Evolutionary conservation across 2,113 vertebrate genomes (phyloP).

Genomic region (Oncorhynchus masou): DNA sequence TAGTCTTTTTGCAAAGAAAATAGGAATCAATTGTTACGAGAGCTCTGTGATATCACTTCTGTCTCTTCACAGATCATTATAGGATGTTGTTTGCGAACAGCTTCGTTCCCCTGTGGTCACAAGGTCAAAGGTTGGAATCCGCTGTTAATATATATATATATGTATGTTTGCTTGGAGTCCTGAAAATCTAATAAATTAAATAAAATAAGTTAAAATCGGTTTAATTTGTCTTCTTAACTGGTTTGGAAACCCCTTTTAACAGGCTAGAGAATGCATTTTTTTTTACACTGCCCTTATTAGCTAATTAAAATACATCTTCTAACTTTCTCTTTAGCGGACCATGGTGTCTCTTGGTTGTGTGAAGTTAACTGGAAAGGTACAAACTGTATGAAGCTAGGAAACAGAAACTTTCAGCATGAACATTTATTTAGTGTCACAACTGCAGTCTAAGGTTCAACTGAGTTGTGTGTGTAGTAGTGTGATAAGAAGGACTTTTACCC

Average conservation of each 20-base stretch:
- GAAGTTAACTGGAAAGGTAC: background rate
- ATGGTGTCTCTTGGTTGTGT: background rate
- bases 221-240: too few species aligned
- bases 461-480: background rate
- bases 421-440: background rate
- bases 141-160: background rate
- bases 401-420: background rate
- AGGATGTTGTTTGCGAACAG: slow-evolving; percentile 2
- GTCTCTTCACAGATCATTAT: slow-evolving; percentile 21
- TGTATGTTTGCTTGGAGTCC: background rate
- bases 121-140: slow-evolving; percentile 5
- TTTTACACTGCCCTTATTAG: too few species aligned
- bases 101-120: slow-evolving; percentile 3
- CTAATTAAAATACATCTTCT: background rate
- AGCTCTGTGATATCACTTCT: slow-evolving; percentile 2
- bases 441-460: background rate
- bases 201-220: too few species aligned
- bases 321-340: background rate
- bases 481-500: background rate
- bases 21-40: slow-evolving; percentile 12
- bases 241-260: too few species aligned
- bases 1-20: slow-evolving; percentile 17
- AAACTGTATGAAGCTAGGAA: background rate
- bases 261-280: too few species aligned
- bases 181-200: background rate